phyloP scores from a whole-genome alignment of 2,888 invertebrate species.

The Chesias legatella region DNA sequence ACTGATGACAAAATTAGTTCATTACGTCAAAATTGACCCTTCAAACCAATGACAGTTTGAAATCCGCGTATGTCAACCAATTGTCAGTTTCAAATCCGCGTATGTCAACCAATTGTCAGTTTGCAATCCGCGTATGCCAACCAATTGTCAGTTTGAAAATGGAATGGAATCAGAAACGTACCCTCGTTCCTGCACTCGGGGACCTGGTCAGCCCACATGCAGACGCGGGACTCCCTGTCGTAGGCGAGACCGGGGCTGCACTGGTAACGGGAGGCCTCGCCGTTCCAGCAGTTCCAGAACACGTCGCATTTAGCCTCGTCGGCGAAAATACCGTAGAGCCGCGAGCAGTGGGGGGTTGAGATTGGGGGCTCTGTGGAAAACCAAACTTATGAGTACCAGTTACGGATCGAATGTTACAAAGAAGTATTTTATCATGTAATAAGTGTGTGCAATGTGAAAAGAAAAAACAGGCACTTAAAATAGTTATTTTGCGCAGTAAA shows the following conservation, averaged over 20 bases:
- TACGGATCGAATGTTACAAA: too few relatives aligned
- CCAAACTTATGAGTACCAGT: slow-evolving; percentile 1
- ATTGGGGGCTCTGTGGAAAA: slow-evolving; percentile 87
- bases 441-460: too few relatives aligned
- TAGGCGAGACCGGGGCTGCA: slow-evolving; percentile 97
- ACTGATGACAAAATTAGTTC: too few relatives aligned
- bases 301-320: slow-evolving; percentile 93
- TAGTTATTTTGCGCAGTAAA: too few relatives aligned
- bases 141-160: background rate
- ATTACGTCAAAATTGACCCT: too few relatives aligned
- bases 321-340: slow-evolving; percentile 95
- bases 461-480: too few relatives aligned
- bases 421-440: too few relatives aligned
- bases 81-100: too few relatives aligned
- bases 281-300: slow-evolving; percentile 99
- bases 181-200: slow-evolving; percentile 95
- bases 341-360: slow-evolving; percentile 89
- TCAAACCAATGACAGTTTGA: too few relatives aligned
- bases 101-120: too few relatives aligned
- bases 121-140: too few relatives aligned
- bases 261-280: slow-evolving; percentile 95
- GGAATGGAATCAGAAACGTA: slow-evolving; percentile 53
- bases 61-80: too few relatives aligned
- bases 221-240: slow-evolving; percentile 94
- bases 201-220: slow-evolving; percentile 98